Evolutionary conservation across 2,888 invertebrate genomes (phyloP).

Genomic region (Smittia sp.): DNA sequence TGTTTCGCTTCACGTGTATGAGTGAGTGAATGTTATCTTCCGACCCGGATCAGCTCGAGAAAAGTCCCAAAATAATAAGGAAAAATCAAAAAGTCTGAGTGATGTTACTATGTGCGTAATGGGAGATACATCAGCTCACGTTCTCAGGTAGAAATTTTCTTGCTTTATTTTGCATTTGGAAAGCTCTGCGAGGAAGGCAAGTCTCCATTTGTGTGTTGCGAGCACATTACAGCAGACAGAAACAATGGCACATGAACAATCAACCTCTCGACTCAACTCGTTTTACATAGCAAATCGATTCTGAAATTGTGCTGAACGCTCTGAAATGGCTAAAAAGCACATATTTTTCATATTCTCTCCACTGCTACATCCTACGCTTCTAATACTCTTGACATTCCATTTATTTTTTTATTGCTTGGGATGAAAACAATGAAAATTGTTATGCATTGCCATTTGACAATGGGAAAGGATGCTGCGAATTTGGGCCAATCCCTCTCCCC

Average conservation of each 20-base stretch:
- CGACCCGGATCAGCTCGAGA: background rate
- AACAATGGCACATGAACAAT: slow-evolving; percentile 23
- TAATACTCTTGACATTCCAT: slow-evolving; percentile 35
- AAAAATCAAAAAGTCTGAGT: slow-evolving; percentile 4
- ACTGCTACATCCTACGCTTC: background rate
- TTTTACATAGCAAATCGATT: slow-evolving; percentile 36
- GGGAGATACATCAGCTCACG: background rate
- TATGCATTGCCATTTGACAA: slow-evolving; percentile 3
- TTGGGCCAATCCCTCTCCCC: background rate
- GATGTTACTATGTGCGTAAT: background rate
- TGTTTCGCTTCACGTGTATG: background rate
- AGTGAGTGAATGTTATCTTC: background rate
- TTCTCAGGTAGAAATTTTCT: background rate
- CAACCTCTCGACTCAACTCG: slow-evolving; percentile 8
- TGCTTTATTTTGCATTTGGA: background rate
- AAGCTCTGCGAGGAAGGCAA: background rate
- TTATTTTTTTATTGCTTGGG: slow-evolving; percentile 35
- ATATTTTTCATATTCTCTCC: slow-evolving; percentile 26
- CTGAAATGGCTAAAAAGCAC: slow-evolving; percentile 27
- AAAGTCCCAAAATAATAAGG: background rate
- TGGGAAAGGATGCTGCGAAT: slow-evolving; percentile 22
- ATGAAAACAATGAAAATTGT: slow-evolving; percentile 32
- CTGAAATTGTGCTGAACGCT: slow-evolving; percentile 19
- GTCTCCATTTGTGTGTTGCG: background rate
- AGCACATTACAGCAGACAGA: background rate